Base-by-base conservation (phyloP, 1,140 invertebrate species). In the Penaeus chinensis region DNA sequence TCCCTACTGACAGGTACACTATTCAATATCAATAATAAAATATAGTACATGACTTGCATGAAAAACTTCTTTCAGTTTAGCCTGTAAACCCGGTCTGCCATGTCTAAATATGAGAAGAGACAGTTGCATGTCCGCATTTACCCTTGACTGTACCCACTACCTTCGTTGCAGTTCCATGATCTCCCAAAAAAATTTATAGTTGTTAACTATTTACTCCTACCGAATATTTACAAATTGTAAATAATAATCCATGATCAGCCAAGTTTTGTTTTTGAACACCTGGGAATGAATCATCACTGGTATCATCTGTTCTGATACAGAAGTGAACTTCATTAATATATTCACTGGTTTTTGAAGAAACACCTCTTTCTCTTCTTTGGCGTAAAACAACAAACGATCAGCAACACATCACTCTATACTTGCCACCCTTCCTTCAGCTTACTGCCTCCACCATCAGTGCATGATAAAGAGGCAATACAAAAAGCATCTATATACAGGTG, bases 401-500 rank as follows among this genome's bases (percentile, higher is more conserved):
- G 62, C 84, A 78, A 76, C 27, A 61, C 79, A 81, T 86, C 84
- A 86, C 84, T 77, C 82, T 32, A 60, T 54, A 71, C 74, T 77
- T n/a, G 20, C 47, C 54, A 62, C 78, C 65, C 42, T 24, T 47
- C 63, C 54, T 71, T 79, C 85, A 87, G 69, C 27, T 63, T 19
- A 76, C 80, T 63, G 80, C 79, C 80, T 87, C 80, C 54, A 81
- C 86, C 71, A 60, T 82, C 32, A 78, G 86, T 87, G 86, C 85
- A 82, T 47, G 78, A 82, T 82, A 87, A 87, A 24, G 85, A 82
- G 79, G 85, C 86, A 82, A 87, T 82, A 87, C 80, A 82, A 87
- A 69, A 82, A 87, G 86, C 86, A 76, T 79, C 86, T 87, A 87
- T 77, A 87, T 81, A 87, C 86, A 87, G 86, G 66, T 87, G 80